Evolutionary conservation across 2,888 invertebrate species (phyloP).

Genomic region (Melanargia galathea): DNA sequence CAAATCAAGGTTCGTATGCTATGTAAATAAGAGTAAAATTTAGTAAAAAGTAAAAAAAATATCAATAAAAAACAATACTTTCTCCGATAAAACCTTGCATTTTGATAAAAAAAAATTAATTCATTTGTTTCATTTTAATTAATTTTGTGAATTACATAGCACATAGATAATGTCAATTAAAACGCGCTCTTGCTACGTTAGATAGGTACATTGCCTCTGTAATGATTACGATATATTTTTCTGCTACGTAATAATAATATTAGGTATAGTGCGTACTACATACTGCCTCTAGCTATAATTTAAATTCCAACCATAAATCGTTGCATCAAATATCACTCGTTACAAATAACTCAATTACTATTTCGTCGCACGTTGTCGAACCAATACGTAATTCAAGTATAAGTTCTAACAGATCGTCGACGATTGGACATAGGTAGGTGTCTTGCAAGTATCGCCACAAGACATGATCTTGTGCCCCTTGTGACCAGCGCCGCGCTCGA

Average conservation of each 20-base stretch:
- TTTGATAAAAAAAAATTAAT: too few relatives aligned
- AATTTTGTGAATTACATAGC: not conserved
- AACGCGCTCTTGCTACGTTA: constrained; percentile 1
- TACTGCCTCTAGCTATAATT: constrained; percentile 14
- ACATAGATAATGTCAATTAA: not conserved
- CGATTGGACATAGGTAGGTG: too few relatives aligned
- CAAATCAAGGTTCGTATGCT: too few relatives aligned
- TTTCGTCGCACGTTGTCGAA: constrained; percentile 5
- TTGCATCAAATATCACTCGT: constrained; percentile 15
- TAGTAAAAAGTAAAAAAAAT: too few relatives aligned
- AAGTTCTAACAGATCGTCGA: too few relatives aligned
- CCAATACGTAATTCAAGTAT: not conserved
- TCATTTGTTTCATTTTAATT: not conserved
- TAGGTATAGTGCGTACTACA: not conserved
- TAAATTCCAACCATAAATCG: constrained; percentile 18
- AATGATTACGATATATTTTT: not conserved
- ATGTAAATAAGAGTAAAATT: too few relatives aligned
- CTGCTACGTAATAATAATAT: too few relatives aligned
- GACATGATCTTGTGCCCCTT: too few relatives aligned
- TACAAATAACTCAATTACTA: constrained; percentile 15
- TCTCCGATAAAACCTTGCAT: too few relatives aligned
- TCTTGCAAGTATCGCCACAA: too few relatives aligned
- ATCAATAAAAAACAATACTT: too few relatives aligned
- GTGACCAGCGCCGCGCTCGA: too few relatives aligned
- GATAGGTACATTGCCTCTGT: not conserved